Evolutionary conservation across 2,113 vertebrate species (phyloP), one percentile per base, ranked within the genome.

Genomic region (Mirounga angustirostris): DNA sequence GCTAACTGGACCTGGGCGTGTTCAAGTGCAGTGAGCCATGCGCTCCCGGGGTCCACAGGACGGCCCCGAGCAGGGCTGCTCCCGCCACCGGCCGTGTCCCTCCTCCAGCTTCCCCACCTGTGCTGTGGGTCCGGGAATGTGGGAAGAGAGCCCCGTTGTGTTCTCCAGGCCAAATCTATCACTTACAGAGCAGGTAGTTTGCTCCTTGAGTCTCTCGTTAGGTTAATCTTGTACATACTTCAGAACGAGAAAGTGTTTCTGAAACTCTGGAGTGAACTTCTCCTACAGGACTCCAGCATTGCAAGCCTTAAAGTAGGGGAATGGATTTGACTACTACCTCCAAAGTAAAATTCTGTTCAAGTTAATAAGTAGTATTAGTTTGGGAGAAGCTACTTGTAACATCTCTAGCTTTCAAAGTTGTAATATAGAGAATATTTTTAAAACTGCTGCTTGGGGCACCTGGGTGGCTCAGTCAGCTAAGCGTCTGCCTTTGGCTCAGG

Each of bases 1-100:
- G 58, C 24, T 56, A 10, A 33, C 40, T 7, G 18, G 9, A 0
- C 79, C 74, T 4, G 1, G 0, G 0, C 7, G 3, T 4, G 22
- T 8, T 36, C 28, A 15, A 7, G 33, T 3, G 7, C 58, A 59
- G 7, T 4, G 30, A 92, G 30, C 56, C 26, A 6, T 0, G 1
- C 12, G 65, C 11, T 90, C 18, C 40, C 8, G 1, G 10, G 22
- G 67, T 36, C 46, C 46, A 1, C 3, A 7, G 24, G 26, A 11
- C 5, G 22, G n/a, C 3, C 33, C 56, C 1, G 0, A 9, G 12
- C 40, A 61, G 0, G 67, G 26, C 22, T 24, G 13, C 30, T 6
- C 18, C 13, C 28, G 4, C 28, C 46, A 15, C 79, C 2, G 5
- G 14, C 30, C 15, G 2, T 5, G 40, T 50, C 63, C n/a, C 7